phyloP scores from a whole-genome alignment of 2,113 vertebrate species.

The Pelmatolapia mariae region DNA sequence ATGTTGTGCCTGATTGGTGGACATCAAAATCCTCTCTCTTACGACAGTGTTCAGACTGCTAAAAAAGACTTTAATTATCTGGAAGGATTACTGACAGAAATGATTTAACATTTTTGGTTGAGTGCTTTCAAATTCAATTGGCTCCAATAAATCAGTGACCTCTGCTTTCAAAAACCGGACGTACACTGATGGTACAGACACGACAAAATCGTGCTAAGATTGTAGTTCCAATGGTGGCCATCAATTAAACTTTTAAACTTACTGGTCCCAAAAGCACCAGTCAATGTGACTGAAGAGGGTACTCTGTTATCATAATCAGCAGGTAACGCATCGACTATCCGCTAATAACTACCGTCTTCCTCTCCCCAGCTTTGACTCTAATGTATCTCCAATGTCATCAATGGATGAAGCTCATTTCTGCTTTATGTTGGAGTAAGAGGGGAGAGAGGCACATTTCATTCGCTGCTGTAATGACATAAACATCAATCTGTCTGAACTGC shows the following conservation, averaged over 20 bases:
- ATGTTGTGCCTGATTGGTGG: not conserved
- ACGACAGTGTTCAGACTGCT: not conserved
- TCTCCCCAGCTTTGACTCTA: slow-evolving; percentile 16
- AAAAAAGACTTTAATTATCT: not conserved
- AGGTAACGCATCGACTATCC: not conserved
- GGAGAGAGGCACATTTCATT: slow-evolving; percentile 53
- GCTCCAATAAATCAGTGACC: not conserved
- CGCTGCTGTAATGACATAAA: slow-evolving; percentile 68
- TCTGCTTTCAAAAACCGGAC: not conserved
- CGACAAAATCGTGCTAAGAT: not conserved
- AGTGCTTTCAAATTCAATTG: not conserved
- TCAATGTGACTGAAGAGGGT: not conserved
- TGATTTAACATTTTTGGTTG: not conserved
- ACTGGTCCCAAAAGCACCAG: rapidly evolving
- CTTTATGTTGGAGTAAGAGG: slow-evolving; percentile 55
- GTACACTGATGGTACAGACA: not conserved
- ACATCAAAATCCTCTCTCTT: not conserved
- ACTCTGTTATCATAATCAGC: not conserved
- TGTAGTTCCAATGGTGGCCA: not conserved
- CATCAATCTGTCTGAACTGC: slow-evolving; percentile 76
- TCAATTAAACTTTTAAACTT: not conserved
- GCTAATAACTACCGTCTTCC: not conserved
- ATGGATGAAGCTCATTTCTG: slow-evolving; percentile 54
- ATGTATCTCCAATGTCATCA: slow-evolving; percentile 57
- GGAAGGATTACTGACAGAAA: not conserved